These are phyloP conservation scores for Aphelocoma californica DNA, from an alignment of 2,797 vertebrate genomes.

Conservation along the genomic window DNA sequence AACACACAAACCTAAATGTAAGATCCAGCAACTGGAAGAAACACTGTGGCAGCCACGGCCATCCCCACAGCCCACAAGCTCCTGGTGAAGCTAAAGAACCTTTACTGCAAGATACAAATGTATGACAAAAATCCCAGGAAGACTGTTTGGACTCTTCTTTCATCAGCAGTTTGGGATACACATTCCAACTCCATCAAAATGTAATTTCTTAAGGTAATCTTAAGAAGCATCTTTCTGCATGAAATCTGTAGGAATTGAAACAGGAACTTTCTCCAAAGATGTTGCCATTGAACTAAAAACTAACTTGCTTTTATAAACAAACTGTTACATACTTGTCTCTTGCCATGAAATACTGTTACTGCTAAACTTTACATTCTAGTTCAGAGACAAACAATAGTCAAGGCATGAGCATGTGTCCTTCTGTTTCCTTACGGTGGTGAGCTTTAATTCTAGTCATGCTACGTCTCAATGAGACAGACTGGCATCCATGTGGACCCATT, in stretches of 20 bases:
- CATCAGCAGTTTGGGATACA: constrained; percentile 65
- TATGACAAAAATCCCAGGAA: constrained; percentile 73
- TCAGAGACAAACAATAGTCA: constrained; percentile 19
- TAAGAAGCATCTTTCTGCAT: constrained; percentile 72
- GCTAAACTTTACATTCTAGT: constrained; percentile 57
- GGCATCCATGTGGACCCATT: constrained; percentile 50
- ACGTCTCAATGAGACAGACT: constrained; percentile 61
- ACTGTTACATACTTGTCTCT: constrained; percentile 69
- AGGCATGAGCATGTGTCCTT: constrained; percentile 68
- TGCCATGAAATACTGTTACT: constrained; percentile 72
- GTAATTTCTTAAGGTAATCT: constrained; percentile 66
- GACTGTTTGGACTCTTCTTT: constrained; percentile 15
- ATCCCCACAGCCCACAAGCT: constrained; percentile 83
- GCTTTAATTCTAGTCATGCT: constrained; percentile 70
- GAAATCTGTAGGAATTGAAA: constrained; percentile 64
- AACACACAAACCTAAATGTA: constrained; percentile 80
- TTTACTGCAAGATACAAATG: constrained; percentile 85
- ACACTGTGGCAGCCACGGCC: constrained; percentile 81
- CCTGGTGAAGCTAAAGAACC: constrained; percentile 88
- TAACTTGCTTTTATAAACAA: constrained; percentile 61
- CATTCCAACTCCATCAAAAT: constrained; percentile 67
- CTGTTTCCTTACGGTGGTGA: constrained; percentile 75
- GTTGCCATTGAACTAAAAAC: constrained; percentile 55
- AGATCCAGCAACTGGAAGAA: constrained; percentile 85
- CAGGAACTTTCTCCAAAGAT: constrained; percentile 75